Evolutionary conservation across 2,797 vertebrate genomes (phyloP).

Genomic region (Cottoperca gobio): DNA sequence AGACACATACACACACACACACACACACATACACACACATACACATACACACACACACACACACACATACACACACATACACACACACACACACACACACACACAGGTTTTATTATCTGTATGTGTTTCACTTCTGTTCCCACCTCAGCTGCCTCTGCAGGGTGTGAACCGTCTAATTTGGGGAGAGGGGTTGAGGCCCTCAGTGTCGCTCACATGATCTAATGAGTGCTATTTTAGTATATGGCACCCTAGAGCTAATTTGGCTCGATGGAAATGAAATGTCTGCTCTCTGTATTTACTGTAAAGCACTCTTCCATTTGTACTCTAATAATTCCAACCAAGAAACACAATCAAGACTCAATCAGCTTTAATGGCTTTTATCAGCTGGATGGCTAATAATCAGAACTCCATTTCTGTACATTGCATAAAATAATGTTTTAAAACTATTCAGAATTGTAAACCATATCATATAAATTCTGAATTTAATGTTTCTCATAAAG

Average conservation of each 20-base stretch:
- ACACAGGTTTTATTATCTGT: neutral
- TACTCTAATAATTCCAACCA: constrained; percentile 35
- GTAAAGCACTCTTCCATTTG: constrained; percentile 33
- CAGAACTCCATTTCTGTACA: constrained; percentile 25
- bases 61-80: too few species aligned
- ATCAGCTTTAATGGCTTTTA: constrained; percentile 40
- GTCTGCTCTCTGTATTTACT: constrained; percentile 44
- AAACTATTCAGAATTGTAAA: constrained; percentile 20
- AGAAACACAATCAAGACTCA: constrained; percentile 32
- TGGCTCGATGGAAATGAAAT: constrained; percentile 46
- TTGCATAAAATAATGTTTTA: constrained; percentile 5
- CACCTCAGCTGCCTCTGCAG: constrained; percentile 27
- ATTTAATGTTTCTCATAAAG: constrained; percentile 13
- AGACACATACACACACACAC: too few species aligned
- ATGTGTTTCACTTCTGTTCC: constrained; percentile 16
- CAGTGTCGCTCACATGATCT: constrained; percentile 19
- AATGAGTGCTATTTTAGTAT: constrained; percentile 46
- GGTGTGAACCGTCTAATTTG: constrained; percentile 51
- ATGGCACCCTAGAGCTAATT: constrained; percentile 44
- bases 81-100: neutral
- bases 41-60: neutral
- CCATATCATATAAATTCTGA: neutral
- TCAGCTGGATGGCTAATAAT: constrained; percentile 36
- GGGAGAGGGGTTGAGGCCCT: constrained; percentile 25
- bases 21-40: too few species aligned